Base-by-base conservation (phyloP, 2,888 invertebrate genomes). In the Ormyrus labotus region DNA sequence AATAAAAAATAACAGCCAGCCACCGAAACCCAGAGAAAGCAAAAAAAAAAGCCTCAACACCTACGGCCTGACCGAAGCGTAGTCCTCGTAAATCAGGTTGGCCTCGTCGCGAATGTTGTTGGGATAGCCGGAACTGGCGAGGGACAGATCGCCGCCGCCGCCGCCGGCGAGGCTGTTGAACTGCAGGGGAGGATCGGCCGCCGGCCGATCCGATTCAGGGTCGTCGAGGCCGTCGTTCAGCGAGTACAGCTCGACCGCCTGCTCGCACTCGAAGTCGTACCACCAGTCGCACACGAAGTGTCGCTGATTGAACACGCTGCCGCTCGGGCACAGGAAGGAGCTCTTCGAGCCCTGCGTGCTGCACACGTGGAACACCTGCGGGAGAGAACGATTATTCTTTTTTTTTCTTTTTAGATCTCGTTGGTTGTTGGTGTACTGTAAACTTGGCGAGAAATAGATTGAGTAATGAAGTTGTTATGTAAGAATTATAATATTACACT, bases 241-340 rank as follows among this genome's bases (percentile, higher is more conserved):
- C 5, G 85, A 82, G 67, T 87, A 86, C 48, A 86, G 82, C 78
- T 87, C 85, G 47, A 74, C 65, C 0, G 85, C 85, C 51, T 83
- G 83, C 48, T 89, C 88, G 84, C 93, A 93, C 80, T 92, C 91
- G 63, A 92, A 91, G 81, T 92, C 92, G 86, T 92, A 92, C 92
- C 92, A 93, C 93, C 93, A 93, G 84, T 93, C 93, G 83, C 93
- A 93, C 47, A 92, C 92, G 83, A 92, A 92, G 81, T 92, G 91
- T 81, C 91, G 90, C 84, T 93, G 92, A 85, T 93, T 92, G 88
- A 93, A 93, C 69, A 93, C 88, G 70, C 92, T 93, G 68, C 93
- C 93, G 81, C 92, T 91, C 13, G 93, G 93, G 84, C 93, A 93
- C 0, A 93, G 88, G 86, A 93, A 93, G 2, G 92, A 92, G 81